A percentile compares a stretch with the other conserved stretches of the same genome.
Conservation (phyloP, 2,797 vertebrate genomes). For the Sebastes trivittatus region DNA sequence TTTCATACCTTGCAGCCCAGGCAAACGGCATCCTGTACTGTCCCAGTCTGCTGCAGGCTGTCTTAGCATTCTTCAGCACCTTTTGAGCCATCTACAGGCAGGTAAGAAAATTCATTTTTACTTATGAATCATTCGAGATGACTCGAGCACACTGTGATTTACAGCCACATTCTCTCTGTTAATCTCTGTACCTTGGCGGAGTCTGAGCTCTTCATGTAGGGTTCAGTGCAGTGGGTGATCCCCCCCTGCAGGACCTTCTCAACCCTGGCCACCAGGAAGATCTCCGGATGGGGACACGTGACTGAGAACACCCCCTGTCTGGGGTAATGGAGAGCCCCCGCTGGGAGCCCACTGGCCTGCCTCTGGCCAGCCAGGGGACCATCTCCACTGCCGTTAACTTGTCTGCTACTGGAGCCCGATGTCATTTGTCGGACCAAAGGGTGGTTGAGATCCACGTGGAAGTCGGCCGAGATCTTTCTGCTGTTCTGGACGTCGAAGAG, state of each 20-base stretch:
- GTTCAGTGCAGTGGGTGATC: slow-evolving; percentile 94
- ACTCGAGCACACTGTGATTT: background rate
- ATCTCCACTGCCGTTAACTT: slow-evolving; percentile 78
- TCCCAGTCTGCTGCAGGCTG: slow-evolving; percentile 92
- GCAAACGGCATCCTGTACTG: slow-evolving; percentile 98
- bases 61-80: slow-evolving; percentile 95
- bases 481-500: slow-evolving; percentile 94
- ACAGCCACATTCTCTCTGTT: background rate
- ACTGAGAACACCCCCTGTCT: slow-evolving; percentile 97
- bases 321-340: slow-evolving; percentile 87
- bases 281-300: slow-evolving; percentile 95
- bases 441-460: slow-evolving; percentile 96
- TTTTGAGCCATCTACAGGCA: slow-evolving; percentile 90
- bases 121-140: background rate
- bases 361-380: slow-evolving; percentile 56
- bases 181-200: slow-evolving; percentile 87
- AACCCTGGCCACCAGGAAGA: slow-evolving; percentile 95
- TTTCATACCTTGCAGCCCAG: slow-evolving; percentile 92
- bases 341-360: slow-evolving; percentile 78
- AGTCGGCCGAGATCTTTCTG: slow-evolving; percentile 95
- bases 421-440: slow-evolving; percentile 90
- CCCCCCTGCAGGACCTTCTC: slow-evolving; percentile 97
- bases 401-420: background rate
- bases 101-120: slow-evolving; percentile 6
- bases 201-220: slow-evolving; percentile 97